phyloP scores from a whole-genome alignment of 2,113 vertebrate genomes.

The Struthidea cinerea region DNA sequence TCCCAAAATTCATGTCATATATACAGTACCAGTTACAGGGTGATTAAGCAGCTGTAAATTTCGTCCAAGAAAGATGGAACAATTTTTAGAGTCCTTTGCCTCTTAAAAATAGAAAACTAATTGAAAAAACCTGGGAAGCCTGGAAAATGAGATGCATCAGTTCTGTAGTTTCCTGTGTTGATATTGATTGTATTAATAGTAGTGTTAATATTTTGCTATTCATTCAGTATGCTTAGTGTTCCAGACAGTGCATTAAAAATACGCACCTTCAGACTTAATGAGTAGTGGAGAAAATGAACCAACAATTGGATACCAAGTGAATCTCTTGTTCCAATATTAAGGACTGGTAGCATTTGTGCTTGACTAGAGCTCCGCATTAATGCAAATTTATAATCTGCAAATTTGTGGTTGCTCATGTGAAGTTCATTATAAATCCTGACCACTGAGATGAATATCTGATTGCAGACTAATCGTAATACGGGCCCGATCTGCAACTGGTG shows the following conservation, averaged over 20 bases:
- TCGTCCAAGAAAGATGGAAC: background rate
- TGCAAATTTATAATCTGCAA: background rate
- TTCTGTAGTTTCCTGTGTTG: background rate
- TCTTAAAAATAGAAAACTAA: background rate
- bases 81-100: background rate
- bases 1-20: background rate
- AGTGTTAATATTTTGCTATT: background rate
- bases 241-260: background rate
- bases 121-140: background rate
- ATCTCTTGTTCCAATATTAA: background rate
- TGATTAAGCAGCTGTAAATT: background rate
- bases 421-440: background rate
- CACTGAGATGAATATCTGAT: background rate
- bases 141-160: background rate
- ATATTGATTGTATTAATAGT: background rate
- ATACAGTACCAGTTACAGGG: background rate
- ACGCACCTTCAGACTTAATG: background rate
- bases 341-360: background rate
- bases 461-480: background rate
- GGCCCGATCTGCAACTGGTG: rapidly evolving
- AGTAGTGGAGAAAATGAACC: background rate
- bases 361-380: background rate
- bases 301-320: background rate
- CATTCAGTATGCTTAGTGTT: background rate
- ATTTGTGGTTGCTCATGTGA: background rate